Percentiles rank a stretch among this genome's conserved stretches.
Conservation (phyloP, 2,113 vertebrate genomes). For the Chaetops frenatus region DNA sequence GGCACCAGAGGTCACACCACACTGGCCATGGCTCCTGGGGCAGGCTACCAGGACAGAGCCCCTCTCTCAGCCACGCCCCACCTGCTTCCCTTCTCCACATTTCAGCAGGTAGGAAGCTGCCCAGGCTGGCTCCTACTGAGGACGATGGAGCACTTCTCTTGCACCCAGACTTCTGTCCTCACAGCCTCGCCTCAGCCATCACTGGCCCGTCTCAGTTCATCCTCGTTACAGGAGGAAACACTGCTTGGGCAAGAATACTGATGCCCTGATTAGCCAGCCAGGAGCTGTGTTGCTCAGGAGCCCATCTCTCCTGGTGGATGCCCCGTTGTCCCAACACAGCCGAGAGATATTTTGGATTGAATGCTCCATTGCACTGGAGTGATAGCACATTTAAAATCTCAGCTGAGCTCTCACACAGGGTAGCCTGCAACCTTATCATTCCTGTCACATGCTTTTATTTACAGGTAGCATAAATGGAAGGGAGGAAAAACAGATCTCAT, state of each 20-base stretch:
- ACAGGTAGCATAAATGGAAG: constrained; percentile 54
- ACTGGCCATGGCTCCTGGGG: fast-evolving
- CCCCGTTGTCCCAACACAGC: background rate
- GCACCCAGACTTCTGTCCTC: background rate
- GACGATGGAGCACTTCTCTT: background rate
- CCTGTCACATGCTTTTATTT: constrained; percentile 59
- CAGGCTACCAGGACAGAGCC: fast-evolving
- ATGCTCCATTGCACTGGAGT: background rate
- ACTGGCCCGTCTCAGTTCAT: background rate
- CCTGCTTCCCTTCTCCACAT: background rate
- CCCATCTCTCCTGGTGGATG: background rate
- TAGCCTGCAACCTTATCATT: constrained; percentile 34
- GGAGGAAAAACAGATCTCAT: constrained; percentile 47
- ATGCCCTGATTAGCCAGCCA: background rate
- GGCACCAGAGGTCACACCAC: fast-evolving
- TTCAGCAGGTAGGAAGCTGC: background rate
- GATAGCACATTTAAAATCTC: background rate
- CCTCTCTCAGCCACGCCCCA: background rate
- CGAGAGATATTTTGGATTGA: background rate
- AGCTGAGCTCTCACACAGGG: background rate
- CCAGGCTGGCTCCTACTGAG: background rate
- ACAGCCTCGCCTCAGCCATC: background rate
- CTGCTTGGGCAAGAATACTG: background rate
- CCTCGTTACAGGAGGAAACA: background rate
- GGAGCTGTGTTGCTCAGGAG: background rate